Conservation (phyloP, 92 coral and sea anemone species). For the Micromussa lordhowensis region DNA sequence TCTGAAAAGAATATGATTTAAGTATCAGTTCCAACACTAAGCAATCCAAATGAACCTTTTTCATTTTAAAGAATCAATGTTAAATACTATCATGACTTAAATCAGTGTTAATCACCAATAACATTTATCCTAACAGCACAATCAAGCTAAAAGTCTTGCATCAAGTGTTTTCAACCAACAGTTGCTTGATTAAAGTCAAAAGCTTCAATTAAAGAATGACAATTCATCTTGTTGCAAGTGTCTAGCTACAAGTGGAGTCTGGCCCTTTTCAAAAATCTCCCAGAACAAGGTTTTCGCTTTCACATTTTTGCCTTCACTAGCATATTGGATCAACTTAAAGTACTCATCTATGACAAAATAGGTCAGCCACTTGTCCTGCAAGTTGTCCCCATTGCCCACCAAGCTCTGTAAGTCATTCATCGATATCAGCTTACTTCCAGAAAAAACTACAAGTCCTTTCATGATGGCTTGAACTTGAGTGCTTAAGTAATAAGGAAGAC, state of each 20-base stretch:
- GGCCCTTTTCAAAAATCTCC: slow-evolving; percentile 62
- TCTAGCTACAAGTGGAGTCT: slow-evolving; percentile 37
- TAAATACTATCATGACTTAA: no score
- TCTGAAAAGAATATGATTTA: no score
- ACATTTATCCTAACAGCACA: no score
- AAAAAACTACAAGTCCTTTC: not conserved
- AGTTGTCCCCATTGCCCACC: not conserved
- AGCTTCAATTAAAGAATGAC: no score
- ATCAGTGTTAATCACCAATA: no score
- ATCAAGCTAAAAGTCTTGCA: no score
- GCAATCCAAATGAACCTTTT: no score
- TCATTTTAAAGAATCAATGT: no score
- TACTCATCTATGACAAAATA: slow-evolving; percentile 70
- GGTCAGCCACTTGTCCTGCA: slow-evolving; percentile 25
- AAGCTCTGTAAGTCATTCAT: slow-evolving; percentile 2
- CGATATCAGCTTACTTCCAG: not conserved
- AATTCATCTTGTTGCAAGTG: slow-evolving; percentile 23
- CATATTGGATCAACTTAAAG: slow-evolving; percentile 52
- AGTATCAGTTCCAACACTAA: no score
- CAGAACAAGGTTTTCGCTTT: slow-evolving; percentile 56
- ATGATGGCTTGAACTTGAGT: slow-evolving; percentile 1
- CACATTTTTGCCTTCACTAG: slow-evolving; percentile 29
- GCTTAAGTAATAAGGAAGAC: not conserved
- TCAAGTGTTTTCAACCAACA: no score
- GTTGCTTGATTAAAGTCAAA: no score